Base-by-base conservation (phyloP, 1,140 invertebrate genomes). In the Heliconius himera region DNA sequence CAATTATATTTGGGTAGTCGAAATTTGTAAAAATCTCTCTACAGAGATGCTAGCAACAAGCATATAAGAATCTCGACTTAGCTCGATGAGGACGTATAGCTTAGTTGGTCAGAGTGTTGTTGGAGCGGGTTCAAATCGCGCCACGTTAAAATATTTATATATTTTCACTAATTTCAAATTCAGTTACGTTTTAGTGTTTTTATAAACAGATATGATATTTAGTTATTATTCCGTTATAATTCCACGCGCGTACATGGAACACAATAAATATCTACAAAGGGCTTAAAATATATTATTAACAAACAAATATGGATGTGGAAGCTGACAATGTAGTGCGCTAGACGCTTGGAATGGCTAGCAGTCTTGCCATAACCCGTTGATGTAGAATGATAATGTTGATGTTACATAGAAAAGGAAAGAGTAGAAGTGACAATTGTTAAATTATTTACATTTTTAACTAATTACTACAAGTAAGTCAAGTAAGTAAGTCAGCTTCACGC, bases 251-350 rank as follows among this genome's bases (percentile, higher is more conserved):
- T 26, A 13, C 9, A 66, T 29, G 60, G 22, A 66, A 22, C 11
- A 66, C 26, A 66, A 66, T 66, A 66, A 66, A 9, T 56, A 60
- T 60, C 20, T 60, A 20, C 8, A 20, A 60, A 26, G 56, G n/a
- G 56, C 22, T 74, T 74, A 74, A 74, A 79, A 73, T 79, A 79
- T 70, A 46, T 46, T 70, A 74, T 60, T 74, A 74, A 54, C 73
- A 36, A 33, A 80, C 76, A 80, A 76, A 80, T 80, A 80, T 80
- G 78, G 78, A 76, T 73, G 78, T 80, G 73, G 74, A 80, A 80
- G 54, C 79, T 73, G 70, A 77, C 79, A 81, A 66, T 70, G 79
- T 70, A 77, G 41, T 75, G 79, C 79, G 79, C 79, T 81, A 81
- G 71, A 56, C 38, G 75, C 74, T 75, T 36, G 51, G 75, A 81